These are phyloP conservation scores for Terrapene triunguis DNA, from an alignment of 2,113 vertebrate genomes.

Conservation along the genomic window DNA sequence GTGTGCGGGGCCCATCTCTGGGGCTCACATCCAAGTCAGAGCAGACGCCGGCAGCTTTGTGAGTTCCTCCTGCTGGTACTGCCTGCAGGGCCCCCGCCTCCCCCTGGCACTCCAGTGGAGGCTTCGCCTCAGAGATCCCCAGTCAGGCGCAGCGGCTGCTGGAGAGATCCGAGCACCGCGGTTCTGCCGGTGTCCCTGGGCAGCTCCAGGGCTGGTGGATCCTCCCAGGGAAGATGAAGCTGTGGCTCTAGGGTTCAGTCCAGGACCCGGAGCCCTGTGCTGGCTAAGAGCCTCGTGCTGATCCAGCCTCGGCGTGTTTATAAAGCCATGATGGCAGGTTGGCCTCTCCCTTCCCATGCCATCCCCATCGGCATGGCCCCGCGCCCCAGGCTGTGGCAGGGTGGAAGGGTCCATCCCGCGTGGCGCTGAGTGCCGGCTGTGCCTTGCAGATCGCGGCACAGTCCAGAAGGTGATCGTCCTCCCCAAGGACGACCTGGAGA, in stretches of 20 bases:
- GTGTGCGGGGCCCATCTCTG: not conserved
- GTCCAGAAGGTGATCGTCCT: constrained; percentile 98
- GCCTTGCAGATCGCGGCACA: constrained; percentile 90
- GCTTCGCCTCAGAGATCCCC: not conserved
- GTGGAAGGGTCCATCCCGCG: not conserved
- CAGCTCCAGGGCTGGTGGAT: too few species aligned
- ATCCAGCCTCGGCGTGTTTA: not conserved
- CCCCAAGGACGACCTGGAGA: constrained; percentile 94
- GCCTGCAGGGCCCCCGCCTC: not conserved
- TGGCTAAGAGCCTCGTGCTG: too few species aligned
- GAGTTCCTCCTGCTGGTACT: not conserved
- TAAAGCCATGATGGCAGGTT: not conserved
- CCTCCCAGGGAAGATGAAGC: not conserved
- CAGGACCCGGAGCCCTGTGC: too few species aligned
- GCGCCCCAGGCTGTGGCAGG: not conserved
- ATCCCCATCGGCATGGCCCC: not conserved
- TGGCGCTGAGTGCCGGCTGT: constrained; percentile 61
- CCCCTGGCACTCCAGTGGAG: too few species aligned
- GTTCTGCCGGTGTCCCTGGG: too few species aligned
- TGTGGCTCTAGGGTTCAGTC: too few species aligned
- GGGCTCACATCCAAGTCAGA: not conserved
- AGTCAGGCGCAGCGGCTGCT: not conserved
- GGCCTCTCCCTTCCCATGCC: not conserved
- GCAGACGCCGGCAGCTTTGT: not conserved
- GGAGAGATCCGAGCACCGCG: not conserved